Conservation (phyloP, 1,140 invertebrate genomes). For the Drosophila kanapiae region DNA sequence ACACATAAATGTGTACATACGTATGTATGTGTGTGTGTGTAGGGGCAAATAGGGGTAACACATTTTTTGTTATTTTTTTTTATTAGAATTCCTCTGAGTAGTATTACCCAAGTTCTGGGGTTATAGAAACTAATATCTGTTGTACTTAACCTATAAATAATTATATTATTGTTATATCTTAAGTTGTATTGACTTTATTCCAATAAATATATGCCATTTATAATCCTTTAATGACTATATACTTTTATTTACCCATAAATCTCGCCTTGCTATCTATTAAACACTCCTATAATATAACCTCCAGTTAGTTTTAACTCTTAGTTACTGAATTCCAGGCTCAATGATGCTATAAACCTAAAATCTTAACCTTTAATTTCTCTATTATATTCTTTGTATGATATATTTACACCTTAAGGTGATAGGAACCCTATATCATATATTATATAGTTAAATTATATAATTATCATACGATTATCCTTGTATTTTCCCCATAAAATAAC, state of each 20-base stretch:
- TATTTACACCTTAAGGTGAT: accelerated
- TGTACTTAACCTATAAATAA: not conserved
- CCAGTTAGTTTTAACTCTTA: not conserved
- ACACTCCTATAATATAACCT: not conserved
- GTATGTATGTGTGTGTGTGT: not conserved
- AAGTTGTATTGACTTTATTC: not conserved
- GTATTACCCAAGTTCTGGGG: not conserved
- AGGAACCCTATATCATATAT: not conserved
- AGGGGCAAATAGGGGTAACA: slow-evolving; percentile 1
- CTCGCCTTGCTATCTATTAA: not conserved
- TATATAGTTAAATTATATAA: not conserved
- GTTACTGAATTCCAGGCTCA: not conserved
- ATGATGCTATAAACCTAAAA: not conserved
- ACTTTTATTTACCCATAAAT: not conserved
- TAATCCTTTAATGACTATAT: not conserved
- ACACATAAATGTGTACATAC: not conserved
- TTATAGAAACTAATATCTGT: not conserved
- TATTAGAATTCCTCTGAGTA: not conserved
- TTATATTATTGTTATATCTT: not conserved
- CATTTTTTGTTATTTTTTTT: not conserved
- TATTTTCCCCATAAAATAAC: not conserved
- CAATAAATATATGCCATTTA: too few species aligned
- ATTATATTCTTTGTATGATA: not conserved
- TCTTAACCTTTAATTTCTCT: not conserved
- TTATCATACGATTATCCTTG: not conserved